These are phyloP conservation scores for Pherbina coryleti DNA, from an alignment of 2,888 invertebrate species.

Conservation along the genomic window DNA sequence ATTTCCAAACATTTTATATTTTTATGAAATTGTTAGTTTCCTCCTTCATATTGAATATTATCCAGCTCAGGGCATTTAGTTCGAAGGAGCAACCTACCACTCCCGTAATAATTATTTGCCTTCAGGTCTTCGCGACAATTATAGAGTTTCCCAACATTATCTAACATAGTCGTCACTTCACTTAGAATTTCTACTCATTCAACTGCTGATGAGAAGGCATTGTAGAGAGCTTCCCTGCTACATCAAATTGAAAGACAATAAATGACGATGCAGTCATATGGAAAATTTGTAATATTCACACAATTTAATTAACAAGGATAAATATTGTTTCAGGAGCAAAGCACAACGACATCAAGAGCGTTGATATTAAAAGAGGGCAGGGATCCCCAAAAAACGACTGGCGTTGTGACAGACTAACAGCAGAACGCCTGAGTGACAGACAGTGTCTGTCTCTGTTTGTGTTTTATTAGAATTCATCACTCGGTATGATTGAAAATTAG, in stretches of 20 bases:
- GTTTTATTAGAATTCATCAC: conserved; percentile 33
- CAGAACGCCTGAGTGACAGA: background rate
- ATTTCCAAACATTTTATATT: no score
- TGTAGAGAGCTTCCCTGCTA: background rate
- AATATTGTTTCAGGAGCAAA: conserved; percentile 64
- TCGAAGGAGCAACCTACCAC: no score
- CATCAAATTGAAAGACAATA: conserved; percentile 55
- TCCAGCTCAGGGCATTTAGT: no score
- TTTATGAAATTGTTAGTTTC: no score
- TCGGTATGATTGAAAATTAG: conserved; percentile 46
- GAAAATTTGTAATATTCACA: conserved; percentile 69
- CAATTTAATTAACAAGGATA: conserved; percentile 69
- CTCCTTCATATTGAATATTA: no score
- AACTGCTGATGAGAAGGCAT: no score
- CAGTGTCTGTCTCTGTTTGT: background rate
- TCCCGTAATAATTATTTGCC: no score
- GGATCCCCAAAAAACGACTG: conserved; percentile 28
- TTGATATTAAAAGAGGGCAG: background rate
- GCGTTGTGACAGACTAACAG: background rate
- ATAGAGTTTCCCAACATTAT: no score
- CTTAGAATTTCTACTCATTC: conserved; percentile 6
- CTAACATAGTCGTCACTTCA: background rate
- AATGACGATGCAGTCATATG: conserved; percentile 63
- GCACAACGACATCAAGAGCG: conserved; percentile 16
- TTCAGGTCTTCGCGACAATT: no score